Percentiles rank a stretch among this genome's conserved stretches.
These are phyloP conservation scores for Tyria jacobaeae DNA, from an alignment of 2,888 invertebrate species.

Conservation along the genomic window DNA sequence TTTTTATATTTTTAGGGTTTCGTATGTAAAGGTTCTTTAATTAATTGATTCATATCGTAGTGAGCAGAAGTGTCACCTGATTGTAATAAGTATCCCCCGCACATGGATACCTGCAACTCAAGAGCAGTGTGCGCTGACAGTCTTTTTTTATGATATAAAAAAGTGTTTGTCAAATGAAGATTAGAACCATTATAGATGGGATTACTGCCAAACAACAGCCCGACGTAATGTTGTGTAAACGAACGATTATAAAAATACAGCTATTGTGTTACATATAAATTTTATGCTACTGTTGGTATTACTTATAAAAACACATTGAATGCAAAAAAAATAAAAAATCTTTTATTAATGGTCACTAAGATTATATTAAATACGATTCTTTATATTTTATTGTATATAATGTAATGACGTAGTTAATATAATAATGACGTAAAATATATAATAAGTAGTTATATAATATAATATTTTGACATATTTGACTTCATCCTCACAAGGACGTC, in stretches of 20 bases:
- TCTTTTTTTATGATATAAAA: too few relatives aligned
- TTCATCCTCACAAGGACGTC: too few relatives aligned
- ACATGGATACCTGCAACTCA: too few relatives aligned
- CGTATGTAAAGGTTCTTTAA: too few relatives aligned
- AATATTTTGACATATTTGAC: too few relatives aligned
- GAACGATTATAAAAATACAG: constrained; percentile 22
- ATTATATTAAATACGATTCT: constrained; percentile 9
- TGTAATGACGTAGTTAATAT: not conserved
- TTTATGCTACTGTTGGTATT: constrained; percentile 14
- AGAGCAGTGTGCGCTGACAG: too few relatives aligned
- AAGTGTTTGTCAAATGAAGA: not conserved
- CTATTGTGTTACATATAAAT: constrained; percentile 28
- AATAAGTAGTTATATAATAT: not conserved
- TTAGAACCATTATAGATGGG: constrained; percentile 6
- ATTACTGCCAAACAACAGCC: too few relatives aligned
- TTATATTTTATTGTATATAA: constrained; percentile 26
- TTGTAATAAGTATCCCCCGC: too few relatives aligned
- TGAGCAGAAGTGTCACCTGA: too few relatives aligned
- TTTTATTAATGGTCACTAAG: constrained; percentile 13
- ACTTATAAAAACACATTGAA: constrained; percentile 13
- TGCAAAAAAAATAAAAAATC: constrained; percentile 13
- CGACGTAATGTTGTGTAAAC: constrained; percentile 39
- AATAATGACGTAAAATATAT: too few relatives aligned
- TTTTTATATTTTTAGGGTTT: too few relatives aligned
- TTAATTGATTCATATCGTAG: too few relatives aligned